These are phyloP conservation scores for Betta splendens DNA, from an alignment of 2,797 vertebrate species.

Conservation along the genomic window DNA sequence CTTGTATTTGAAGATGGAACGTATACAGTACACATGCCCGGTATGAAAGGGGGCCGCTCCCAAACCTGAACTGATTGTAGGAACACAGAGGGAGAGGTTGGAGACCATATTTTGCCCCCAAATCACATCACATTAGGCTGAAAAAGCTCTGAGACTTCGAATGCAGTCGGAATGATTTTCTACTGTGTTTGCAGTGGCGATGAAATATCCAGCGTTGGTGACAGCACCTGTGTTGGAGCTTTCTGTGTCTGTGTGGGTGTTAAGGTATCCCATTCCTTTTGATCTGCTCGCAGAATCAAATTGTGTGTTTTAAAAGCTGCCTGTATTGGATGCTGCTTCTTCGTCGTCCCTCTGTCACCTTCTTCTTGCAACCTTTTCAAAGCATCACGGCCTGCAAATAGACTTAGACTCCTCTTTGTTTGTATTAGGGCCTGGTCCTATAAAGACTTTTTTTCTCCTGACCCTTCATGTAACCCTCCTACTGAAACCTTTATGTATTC, in stretches of 20 bases:
- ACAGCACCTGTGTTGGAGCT: slow-evolving; percentile 42
- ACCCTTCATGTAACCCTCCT: slow-evolving; percentile 42
- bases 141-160: slow-evolving; percentile 24
- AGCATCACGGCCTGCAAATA: slow-evolving; percentile 42
- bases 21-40: slow-evolving; percentile 6
- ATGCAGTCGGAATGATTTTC: slow-evolving; percentile 35
- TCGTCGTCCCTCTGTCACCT: slow-evolving; percentile 60
- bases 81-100: slow-evolving; percentile 1
- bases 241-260: slow-evolving; percentile 35
- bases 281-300: slow-evolving; percentile 50
- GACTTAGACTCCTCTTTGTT: slow-evolving; percentile 53
- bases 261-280: slow-evolving; percentile 44
- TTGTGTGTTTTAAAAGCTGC: slow-evolving; percentile 50
- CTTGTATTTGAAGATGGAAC: slow-evolving; percentile 28
- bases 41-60: slow-evolving; percentile 7
- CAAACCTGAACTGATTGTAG: slow-evolving; percentile 31
- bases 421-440: slow-evolving; percentile 44
- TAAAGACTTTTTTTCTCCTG: slow-evolving; percentile 27
- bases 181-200: slow-evolving; percentile 16
- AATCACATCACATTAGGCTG: slow-evolving; percentile 17
- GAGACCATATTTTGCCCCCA: slow-evolving; percentile 7
- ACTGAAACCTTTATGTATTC: slow-evolving; percentile 66
- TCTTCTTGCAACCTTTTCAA: slow-evolving; percentile 51
- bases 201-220: slow-evolving; percentile 52
- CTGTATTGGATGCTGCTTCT: slow-evolving; percentile 44